A percentile compares a stretch with the other conserved stretches of the same genome.
Conservation (phyloP, 2,113 vertebrate species). For the Orthonyx spaldingii region DNA sequence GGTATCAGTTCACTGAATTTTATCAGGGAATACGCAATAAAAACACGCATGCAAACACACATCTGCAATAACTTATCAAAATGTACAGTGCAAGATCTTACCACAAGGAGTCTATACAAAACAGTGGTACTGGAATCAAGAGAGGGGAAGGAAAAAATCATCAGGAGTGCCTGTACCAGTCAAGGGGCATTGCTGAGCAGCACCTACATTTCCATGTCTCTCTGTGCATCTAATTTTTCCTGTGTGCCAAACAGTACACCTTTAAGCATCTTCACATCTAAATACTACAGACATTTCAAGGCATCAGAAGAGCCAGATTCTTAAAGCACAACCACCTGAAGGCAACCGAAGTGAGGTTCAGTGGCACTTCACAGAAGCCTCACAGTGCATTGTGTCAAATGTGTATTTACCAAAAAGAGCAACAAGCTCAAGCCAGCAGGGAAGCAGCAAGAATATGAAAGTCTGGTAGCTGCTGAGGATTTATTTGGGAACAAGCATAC, state of each 20-base stretch:
- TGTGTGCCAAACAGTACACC: background rate
- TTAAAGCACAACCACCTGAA: background rate
- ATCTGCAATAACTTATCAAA: background rate
- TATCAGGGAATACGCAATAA: background rate
- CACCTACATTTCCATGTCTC: background rate
- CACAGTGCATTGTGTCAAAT: background rate
- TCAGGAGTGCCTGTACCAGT: background rate
- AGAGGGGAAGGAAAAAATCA: background rate
- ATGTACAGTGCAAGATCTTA: constrained; percentile 59
- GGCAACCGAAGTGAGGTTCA: constrained; percentile 8
- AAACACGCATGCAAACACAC: background rate
- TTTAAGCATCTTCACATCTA: constrained; percentile 20
- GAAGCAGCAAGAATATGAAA: background rate
- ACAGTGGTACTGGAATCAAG: constrained; percentile 22
- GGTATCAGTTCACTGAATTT: background rate
- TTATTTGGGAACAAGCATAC: background rate
- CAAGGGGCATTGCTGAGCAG: constrained; percentile 29
- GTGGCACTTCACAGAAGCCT: constrained; percentile 3
- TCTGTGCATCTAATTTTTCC: background rate
- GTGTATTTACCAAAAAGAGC: background rate
- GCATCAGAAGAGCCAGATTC: background rate
- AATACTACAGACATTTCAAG: background rate
- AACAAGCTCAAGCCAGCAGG: background rate
- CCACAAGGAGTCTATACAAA: constrained; percentile 67
- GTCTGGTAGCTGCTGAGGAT: background rate